Conservation (phyloP, 2,888 invertebrate genomes). For the Heliconius ismenius region DNA sequence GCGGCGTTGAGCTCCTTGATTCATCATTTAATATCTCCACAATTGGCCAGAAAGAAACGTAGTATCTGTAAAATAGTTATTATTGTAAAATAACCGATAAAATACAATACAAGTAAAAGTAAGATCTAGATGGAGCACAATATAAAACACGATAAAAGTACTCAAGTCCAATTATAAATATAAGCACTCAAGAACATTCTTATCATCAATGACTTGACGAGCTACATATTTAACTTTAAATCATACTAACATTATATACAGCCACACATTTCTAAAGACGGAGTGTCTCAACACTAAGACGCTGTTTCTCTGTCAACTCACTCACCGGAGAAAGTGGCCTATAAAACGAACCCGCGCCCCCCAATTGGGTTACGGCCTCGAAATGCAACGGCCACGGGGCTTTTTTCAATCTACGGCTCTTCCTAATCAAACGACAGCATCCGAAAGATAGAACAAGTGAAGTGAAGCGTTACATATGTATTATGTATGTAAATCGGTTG, state of each 20-base stretch:
- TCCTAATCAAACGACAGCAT: constrained; percentile 40
- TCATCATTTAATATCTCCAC: background rate
- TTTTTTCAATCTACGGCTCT: constrained; percentile 58
- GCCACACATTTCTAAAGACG: background rate
- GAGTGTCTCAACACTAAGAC: background rate
- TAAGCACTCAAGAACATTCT: background rate
- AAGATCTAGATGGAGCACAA: background rate
- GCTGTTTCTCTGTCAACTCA: constrained; percentile 46
- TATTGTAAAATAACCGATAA: no score
- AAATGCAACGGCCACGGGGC: constrained; percentile 66
- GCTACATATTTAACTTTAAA: background rate
- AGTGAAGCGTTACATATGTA: constrained; percentile 34
- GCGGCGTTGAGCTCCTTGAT: background rate
- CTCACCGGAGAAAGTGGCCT: constrained; percentile 79
- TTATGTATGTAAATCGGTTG: constrained; percentile 34
- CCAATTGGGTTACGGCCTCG: constrained; percentile 79
- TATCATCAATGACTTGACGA: background rate
- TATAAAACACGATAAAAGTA: background rate
- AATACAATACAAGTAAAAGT: background rate
- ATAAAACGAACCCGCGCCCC: constrained; percentile 72
- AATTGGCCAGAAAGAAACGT: background rate
- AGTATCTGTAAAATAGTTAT: background rate
- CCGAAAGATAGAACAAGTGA: constrained; percentile 34
- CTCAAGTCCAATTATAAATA: no score
- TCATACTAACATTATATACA: background rate